Conservation (phyloP, 2,888 invertebrate genomes). For the Tuta absoluta region DNA sequence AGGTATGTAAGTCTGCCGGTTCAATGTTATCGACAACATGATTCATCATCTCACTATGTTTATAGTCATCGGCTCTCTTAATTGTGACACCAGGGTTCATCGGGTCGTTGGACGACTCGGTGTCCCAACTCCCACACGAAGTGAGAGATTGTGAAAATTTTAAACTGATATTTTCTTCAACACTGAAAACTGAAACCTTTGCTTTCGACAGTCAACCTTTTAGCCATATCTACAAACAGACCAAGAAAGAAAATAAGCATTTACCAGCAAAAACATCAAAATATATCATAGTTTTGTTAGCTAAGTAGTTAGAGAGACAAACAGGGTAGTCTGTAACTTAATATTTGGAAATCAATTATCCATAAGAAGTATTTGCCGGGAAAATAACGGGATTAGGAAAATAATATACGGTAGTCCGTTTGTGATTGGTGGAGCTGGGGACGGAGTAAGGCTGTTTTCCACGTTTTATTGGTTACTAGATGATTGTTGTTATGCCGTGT, state of each 20-base stretch:
- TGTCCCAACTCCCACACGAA: no score
- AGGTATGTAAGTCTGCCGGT: no score
- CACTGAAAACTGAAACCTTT: no score
- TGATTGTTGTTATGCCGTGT: neutral
- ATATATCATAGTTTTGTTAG: constrained; percentile 53
- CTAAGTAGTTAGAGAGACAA: constrained; percentile 51
- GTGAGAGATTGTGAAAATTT: no score
- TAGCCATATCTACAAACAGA: neutral
- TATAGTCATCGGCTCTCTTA: no score
- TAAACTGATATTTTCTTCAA: no score
- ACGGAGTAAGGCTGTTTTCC: neutral
- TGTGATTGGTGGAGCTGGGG: constrained; percentile 33
- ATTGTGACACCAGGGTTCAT: no score
- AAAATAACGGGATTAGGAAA: constrained; percentile 63
- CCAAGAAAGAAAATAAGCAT: constrained; percentile 16
- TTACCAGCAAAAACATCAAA: constrained; percentile 42
- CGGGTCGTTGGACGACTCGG: no score
- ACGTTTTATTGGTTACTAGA: neutral
- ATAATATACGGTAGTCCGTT: constrained; percentile 49
- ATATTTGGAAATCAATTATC: constrained; percentile 77
- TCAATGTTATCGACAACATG: no score
- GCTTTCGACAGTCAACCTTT: neutral
- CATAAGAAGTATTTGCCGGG: constrained; percentile 61
- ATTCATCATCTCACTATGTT: no score
- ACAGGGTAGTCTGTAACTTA: constrained; percentile 58